Conservation (phyloP, 2,797 vertebrate species). For the Pseudochromis fuscus region DNA sequence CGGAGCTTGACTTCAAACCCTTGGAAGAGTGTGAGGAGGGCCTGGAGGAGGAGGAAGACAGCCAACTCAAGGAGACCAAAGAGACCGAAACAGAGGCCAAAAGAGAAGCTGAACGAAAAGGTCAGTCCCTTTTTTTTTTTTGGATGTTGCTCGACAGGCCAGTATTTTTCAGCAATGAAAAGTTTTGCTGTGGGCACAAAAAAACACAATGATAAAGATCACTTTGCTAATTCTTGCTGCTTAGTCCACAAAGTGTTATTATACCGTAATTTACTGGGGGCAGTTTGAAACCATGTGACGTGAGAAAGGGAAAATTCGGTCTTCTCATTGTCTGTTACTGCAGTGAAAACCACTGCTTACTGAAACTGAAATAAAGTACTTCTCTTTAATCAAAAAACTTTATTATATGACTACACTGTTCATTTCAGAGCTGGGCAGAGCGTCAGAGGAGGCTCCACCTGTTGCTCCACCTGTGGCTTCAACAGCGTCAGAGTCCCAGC, state of each 20-base stretch:
- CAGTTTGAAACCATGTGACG: no score
- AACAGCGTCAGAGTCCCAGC: slow-evolving; percentile 71
- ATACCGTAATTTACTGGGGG: no score
- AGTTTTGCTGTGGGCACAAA: background rate
- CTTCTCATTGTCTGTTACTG: no score
- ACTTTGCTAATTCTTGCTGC: background rate
- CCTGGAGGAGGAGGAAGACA: slow-evolving; percentile 90
- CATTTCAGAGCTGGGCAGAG: slow-evolving; percentile 68
- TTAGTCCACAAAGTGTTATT: background rate
- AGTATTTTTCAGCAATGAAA: background rate
- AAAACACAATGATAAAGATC: no score
- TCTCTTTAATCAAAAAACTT: background rate
- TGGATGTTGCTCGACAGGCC: background rate
- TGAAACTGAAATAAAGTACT: no score
- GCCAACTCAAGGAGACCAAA: slow-evolving; percentile 92
- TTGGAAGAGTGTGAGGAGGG: slow-evolving; percentile 89
- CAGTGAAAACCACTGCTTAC: no score
- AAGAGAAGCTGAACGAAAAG: slow-evolving; percentile 84
- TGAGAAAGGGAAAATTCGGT: no score
- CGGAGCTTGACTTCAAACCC: slow-evolving; percentile 95
- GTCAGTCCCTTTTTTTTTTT: slow-evolving; percentile 44
- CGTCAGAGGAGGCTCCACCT: slow-evolving; percentile 82
- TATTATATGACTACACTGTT: background rate
- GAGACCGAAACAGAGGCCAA: slow-evolving; percentile 86
- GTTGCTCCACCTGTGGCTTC: slow-evolving; percentile 64